Percentiles rank a stretch among this genome's conserved stretches.
These are phyloP conservation scores for Charaxes varanes DNA, from an alignment of 1,140 invertebrate species.

Conservation along the genomic window DNA sequence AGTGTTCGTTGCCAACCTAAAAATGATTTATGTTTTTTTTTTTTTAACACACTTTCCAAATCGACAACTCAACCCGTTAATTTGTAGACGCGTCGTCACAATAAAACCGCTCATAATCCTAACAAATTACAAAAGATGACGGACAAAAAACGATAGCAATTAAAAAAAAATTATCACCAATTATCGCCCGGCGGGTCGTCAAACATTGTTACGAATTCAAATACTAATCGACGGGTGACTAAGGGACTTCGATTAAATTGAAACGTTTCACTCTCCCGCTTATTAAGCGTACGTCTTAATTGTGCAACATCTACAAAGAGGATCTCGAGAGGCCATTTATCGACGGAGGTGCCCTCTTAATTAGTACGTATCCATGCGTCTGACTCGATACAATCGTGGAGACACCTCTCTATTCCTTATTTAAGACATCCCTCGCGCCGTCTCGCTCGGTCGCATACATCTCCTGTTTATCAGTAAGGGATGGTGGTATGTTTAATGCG, in stretches of 20 bases:
- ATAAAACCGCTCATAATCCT: constrained; percentile 8
- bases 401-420: constrained; percentile 61
- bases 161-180: constrained; percentile 58
- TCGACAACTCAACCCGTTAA: too few species aligned
- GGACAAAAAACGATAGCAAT: constrained; percentile 30
- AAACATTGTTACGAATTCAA: constrained; percentile 45
- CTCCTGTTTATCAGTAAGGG: constrained; percentile 22
- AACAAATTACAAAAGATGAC: constrained; percentile 9
- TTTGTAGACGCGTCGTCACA: constrained; percentile 7
- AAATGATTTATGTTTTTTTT: too few species aligned
- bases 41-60: too few species aligned
- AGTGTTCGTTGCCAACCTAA: too few species aligned
- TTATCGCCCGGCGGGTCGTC: constrained; percentile 48
- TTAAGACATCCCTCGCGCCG: constrained; percentile 26
- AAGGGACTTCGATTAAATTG: constrained; percentile 42
- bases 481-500: constrained; percentile 31
- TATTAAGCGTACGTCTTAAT: constrained; percentile 54
- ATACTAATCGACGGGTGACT: constrained; percentile 47
- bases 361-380: constrained; percentile 59
- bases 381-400: constrained; percentile 48
- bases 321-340: constrained; percentile 36
- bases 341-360: constrained; percentile 52
- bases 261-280: constrained; percentile 32
- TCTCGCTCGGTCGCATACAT: constrained; percentile 20
- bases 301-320: constrained; percentile 41